These are phyloP conservation scores for Palythoa heliodiscus DNA, from an alignment of 92 coral and sea anemone genomes.

Conservation along the genomic window DNA sequence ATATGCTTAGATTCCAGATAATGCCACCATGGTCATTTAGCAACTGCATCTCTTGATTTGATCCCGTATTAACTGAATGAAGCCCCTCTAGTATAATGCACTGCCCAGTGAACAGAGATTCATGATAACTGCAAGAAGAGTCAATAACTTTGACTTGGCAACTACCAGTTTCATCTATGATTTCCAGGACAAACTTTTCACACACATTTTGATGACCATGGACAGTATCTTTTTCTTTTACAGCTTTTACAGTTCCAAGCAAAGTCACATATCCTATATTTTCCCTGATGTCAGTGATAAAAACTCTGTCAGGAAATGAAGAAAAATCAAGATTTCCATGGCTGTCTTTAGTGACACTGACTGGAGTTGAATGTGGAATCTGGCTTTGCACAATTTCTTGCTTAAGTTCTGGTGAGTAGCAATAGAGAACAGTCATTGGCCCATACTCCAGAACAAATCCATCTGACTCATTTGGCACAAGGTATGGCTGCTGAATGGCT, in stretches of 20 bases:
- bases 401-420: conserved; percentile 62
- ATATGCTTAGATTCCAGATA: conserved; percentile 80
- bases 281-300: conserved; percentile 76
- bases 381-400: conserved; percentile 86
- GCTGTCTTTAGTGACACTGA: conserved; percentile 82
- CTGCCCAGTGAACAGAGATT: conserved; percentile 75
- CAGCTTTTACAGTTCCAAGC: conserved; percentile 60
- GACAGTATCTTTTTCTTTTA: conserved; percentile 56
- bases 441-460: conserved; percentile 88
- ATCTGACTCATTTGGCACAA: conserved; percentile 74
- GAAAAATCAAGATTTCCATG: conserved; percentile 93
- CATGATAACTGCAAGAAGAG: conserved; percentile 50
- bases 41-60: conserved; percentile 47
- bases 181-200: conserved; percentile 59
- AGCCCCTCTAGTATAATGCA: conserved; percentile 79
- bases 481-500: conserved; percentile 80
- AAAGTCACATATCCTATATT: conserved; percentile 79
- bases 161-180: conserved; percentile 68
- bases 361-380: conserved; percentile 64
- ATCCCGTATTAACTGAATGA: conserved; percentile 59
- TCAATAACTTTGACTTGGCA: conserved; percentile 63
- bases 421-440: conserved; percentile 82
- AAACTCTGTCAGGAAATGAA: conserved; percentile 83
- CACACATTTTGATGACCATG: conserved; percentile 53
- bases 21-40: conserved; percentile 65